These are phyloP conservation scores for Paralichthys olivaceus DNA, from an alignment of 2,113 vertebrate species.

Conservation along the genomic window DNA sequence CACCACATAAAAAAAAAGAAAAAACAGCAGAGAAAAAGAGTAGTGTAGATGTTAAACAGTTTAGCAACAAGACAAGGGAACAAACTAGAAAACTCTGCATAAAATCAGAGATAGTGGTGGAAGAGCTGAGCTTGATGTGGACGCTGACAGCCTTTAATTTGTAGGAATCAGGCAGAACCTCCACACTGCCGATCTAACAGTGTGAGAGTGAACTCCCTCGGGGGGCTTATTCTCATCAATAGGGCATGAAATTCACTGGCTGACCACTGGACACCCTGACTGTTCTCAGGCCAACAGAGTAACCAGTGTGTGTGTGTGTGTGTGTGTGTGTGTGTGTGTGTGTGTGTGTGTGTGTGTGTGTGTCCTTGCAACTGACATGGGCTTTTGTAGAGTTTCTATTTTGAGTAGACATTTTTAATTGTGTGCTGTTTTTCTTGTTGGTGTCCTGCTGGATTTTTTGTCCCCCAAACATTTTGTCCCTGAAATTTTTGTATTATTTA, in stretches of 20 bases:
- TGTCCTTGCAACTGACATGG: neutral
- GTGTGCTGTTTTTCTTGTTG: neutral
- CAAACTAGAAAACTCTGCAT: constrained; percentile 6
- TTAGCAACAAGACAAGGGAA: neutral
- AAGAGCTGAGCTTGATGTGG: constrained; percentile 9
- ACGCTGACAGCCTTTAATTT: constrained; percentile 52
- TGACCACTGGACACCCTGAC: constrained; percentile 21
- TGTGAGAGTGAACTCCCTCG: neutral
- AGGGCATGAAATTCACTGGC: constrained; percentile 52
- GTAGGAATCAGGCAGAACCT: constrained; percentile 47
- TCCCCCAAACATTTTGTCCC: neutral
- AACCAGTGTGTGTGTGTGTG: constrained; percentile 10
- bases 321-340: constrained; percentile 8
- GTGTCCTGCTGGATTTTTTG: neutral
- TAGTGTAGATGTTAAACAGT: neutral
- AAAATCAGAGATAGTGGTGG: constrained; percentile 23
- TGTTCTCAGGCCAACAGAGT: constrained; percentile 27
- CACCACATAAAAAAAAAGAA: neutral
- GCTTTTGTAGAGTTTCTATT: neutral
- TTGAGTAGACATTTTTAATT: neutral
- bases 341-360: constrained; percentile 5
- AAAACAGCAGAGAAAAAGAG: neutral
- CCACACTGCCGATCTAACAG: constrained; percentile 32
- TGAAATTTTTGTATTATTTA: neutral
- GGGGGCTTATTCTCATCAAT: constrained; percentile 50